phyloP scores from a whole-genome alignment of 1,140 invertebrate genomes.

The Achroia grisella region DNA sequence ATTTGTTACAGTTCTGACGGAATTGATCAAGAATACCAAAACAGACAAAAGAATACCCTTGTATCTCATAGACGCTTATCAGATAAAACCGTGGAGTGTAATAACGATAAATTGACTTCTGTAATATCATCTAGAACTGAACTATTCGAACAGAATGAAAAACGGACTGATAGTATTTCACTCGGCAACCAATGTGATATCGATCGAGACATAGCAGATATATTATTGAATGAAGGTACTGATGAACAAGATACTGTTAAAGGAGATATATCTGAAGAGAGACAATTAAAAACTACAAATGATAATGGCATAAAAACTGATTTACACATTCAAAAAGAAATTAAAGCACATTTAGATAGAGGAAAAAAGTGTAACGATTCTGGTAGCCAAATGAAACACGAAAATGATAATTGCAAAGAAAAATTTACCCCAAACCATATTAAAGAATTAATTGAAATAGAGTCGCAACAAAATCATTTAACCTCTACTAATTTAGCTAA shows the following conservation, averaged over 20 bases:
- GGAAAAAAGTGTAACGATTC: conserved; percentile 32
- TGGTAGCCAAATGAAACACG: conserved; percentile 20
- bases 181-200: conserved; percentile 7
- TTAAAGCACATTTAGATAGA: conserved; percentile 22
- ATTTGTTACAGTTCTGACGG: not conserved
- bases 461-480: conserved; percentile 33
- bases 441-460: conserved; percentile 33
- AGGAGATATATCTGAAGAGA: conserved; percentile 9
- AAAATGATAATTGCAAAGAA: conserved; percentile 31
- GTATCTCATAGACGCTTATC: conserved; percentile 3
- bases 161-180: not conserved
- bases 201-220: conserved; percentile 18
- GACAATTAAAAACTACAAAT: conserved; percentile 14
- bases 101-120: not conserved
- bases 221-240: conserved; percentile 13
- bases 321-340: conserved; percentile 24
- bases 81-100: not conserved
- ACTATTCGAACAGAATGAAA: not conserved
- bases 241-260: conserved; percentile 11
- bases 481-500: conserved; percentile 35
- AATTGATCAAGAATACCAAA: not conserved
- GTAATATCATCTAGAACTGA: not conserved
- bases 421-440: conserved; percentile 27
- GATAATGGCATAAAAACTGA: conserved; percentile 25
- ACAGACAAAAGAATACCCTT: not conserved